Conservation (phyloP, 2,113 vertebrate genomes). For the Eurystomus gularis region DNA sequence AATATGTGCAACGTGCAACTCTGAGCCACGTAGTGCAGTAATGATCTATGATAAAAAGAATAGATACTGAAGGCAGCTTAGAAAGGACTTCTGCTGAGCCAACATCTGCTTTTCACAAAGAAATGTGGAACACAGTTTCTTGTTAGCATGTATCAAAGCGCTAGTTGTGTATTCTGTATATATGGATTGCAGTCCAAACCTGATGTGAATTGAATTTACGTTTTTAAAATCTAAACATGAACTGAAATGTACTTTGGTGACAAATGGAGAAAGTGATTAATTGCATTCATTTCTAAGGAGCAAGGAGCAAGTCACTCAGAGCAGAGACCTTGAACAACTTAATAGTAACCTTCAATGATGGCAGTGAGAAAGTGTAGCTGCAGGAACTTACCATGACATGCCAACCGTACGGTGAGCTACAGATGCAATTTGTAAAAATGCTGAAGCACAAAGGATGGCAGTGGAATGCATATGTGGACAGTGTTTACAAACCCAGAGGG, state of each 20-base stretch:
- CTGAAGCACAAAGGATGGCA: not conserved
- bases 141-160: not conserved
- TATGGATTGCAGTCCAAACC: not conserved
- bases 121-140: not conserved
- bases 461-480: not conserved
- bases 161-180: not conserved
- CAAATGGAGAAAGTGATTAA: not conserved
- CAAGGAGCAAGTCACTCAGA: not conserved
- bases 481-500: not conserved
- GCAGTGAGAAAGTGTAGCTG: not conserved
- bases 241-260: not conserved
- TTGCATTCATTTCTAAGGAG: not conserved
- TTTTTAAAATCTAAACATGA: not conserved
- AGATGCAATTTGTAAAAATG: not conserved
- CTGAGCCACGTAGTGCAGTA: not conserved
- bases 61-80: not conserved
- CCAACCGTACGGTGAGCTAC: not conserved
- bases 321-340: not conserved
- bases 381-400: not conserved
- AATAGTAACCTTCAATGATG: not conserved
- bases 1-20: not conserved
- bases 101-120: not conserved
- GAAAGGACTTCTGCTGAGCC: not conserved
- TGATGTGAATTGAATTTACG: not conserved
- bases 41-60: not conserved